Evolutionary conservation across 2,888 invertebrate genomes (phyloP).

Genomic region (Drosophila pullipes): DNA sequence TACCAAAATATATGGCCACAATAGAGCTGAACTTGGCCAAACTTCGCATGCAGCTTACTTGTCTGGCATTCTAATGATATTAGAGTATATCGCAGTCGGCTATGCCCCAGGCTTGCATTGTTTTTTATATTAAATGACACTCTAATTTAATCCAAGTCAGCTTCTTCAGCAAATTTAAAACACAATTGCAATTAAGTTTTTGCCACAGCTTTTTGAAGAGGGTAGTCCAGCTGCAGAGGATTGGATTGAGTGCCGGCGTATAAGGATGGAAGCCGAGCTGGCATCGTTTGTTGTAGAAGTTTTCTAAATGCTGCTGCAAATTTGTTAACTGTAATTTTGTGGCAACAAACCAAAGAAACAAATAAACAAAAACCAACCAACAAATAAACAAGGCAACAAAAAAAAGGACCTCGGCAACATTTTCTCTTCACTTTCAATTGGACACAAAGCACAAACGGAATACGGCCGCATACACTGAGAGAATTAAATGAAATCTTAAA

Average conservation of each 20-base stretch:
- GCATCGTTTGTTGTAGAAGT: slow-evolving; percentile 28
- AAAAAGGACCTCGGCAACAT: slow-evolving; percentile 18
- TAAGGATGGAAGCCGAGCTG: slow-evolving; percentile 7
- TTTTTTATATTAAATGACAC: not conserved
- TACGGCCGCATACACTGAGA: slow-evolving; percentile 29
- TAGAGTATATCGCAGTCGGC: not conserved
- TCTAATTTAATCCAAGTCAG: slow-evolving; percentile 11
- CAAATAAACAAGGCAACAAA: slow-evolving; percentile 2
- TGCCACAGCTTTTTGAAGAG: slow-evolving; percentile 8
- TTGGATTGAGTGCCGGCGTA: not conserved
- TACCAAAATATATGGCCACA: not conserved
- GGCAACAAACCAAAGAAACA: slow-evolving; percentile 33
- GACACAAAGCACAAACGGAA: slow-evolving; percentile 30
- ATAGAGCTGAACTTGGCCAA: not conserved
- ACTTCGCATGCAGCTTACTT: not conserved
- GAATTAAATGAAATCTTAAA: not conserved
- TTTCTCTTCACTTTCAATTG: slow-evolving; percentile 39
- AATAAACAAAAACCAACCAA: slow-evolving; percentile 19
- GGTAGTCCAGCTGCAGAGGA: not conserved
- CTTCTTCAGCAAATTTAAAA: slow-evolving; percentile 16
- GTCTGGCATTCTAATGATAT: not conserved
- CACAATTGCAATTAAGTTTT: slow-evolving; percentile 50
- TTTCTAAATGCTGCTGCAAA: slow-evolving; percentile 55
- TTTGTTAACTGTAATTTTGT: slow-evolving; percentile 65
- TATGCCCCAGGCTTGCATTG: not conserved